Evolutionary conservation across 1,140 invertebrate genomes (phyloP).

Genomic region (Drosophila kikkawai): DNA sequence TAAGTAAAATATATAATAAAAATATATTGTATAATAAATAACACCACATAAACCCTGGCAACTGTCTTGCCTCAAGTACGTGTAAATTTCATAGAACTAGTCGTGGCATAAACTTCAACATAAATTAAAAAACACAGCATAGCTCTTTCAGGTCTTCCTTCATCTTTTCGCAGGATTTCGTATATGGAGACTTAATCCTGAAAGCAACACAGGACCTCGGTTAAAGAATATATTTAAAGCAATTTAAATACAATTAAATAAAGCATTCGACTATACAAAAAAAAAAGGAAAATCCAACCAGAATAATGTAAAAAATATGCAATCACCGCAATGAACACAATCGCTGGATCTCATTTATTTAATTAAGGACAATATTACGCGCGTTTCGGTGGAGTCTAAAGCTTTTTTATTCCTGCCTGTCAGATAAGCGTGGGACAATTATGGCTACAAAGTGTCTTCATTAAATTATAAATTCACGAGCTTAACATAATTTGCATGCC

Average conservation of each 20-base stretch:
- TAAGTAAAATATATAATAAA: not conserved
- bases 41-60: not conserved
- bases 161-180: conserved; percentile 13
- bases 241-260: conserved; percentile 62
- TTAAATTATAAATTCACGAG: conserved; percentile 83
- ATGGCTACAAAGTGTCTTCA: conserved; percentile 82
- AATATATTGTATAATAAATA: not conserved
- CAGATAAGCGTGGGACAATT: conserved; percentile 61
- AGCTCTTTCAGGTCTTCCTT: not conserved
- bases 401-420: not conserved
- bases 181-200: conserved; percentile 16
- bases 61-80: not conserved
- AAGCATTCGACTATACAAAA: conserved; percentile 24
- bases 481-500: conserved; percentile 81
- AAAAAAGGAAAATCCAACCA: conserved; percentile 4
- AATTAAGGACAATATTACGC: conserved; percentile 80
- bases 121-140: conserved; percentile 2
- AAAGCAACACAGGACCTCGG: conserved; percentile 10
- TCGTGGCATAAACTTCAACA: conserved; percentile 16
- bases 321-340: conserved; percentile 63
- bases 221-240: conserved; percentile 42
- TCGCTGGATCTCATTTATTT: conserved; percentile 78
- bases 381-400: conserved; percentile 24
- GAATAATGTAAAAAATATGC: conserved; percentile 52
- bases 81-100: conserved; percentile 11